Conservation (phyloP, 2,888 invertebrate species). For the Saturnia pavonia region DNA sequence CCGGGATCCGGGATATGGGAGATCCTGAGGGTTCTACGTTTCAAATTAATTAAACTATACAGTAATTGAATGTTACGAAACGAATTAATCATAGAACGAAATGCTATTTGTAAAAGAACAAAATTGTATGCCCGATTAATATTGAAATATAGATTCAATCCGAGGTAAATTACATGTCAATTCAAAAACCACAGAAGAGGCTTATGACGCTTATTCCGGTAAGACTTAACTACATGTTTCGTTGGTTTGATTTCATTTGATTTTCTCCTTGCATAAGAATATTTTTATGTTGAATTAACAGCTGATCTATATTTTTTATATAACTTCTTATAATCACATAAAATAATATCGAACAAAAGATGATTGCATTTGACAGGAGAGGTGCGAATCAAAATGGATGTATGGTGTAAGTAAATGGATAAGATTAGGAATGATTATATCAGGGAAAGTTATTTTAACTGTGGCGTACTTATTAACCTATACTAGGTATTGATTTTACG, state of each 20-base stretch:
- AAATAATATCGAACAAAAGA: no score
- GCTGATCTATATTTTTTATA: no score
- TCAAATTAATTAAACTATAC: slow-evolving; percentile 60
- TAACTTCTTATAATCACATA: no score
- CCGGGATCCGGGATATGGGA: slow-evolving; percentile 35
- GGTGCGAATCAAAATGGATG: no score
- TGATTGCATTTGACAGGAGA: no score
- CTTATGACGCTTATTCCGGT: neutral
- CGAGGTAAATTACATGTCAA: neutral
- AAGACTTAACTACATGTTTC: neutral
- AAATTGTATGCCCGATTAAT: neutral
- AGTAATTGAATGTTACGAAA: slow-evolving; percentile 58
- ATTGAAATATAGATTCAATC: neutral
- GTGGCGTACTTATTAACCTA: no score
- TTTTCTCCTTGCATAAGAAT: no score
- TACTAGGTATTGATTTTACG: no score
- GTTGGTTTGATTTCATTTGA: neutral
- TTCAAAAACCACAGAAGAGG: neutral
- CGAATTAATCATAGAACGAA: slow-evolving; percentile 42
- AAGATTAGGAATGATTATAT: no score
- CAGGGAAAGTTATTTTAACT: no score
- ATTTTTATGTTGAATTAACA: no score
- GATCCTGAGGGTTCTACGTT: slow-evolving; percentile 44
- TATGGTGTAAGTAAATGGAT: no score
- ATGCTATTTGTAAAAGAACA: neutral